A percentile compares a stretch with the other conserved stretches of the same genome.
Evolutionary conservation across 2,113 vertebrate genomes (phyloP).

Genomic region (Neodon shergylaensis): DNA sequence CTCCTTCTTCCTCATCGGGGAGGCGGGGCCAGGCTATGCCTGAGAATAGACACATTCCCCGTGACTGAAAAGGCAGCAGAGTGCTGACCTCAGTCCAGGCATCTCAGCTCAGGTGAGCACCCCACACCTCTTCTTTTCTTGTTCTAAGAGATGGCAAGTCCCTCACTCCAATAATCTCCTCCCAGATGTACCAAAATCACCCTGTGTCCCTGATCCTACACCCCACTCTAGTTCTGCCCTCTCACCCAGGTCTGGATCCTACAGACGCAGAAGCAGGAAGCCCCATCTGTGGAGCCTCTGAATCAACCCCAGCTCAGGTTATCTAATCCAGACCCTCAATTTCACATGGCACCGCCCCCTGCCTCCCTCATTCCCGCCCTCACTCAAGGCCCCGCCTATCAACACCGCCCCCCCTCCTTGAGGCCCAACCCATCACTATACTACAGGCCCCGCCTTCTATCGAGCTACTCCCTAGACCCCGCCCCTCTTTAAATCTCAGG

Average conservation of each 20-base stretch:
- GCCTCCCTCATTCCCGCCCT: rapidly evolving
- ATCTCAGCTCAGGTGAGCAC: background rate
- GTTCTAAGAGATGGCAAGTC: background rate
- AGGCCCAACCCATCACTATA: rapidly evolving
- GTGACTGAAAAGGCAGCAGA: background rate
- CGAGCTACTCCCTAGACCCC: background rate
- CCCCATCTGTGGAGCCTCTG: background rate
- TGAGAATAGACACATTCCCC: background rate
- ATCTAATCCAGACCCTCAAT: too few relatives aligned
- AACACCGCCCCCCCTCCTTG: rapidly evolving
- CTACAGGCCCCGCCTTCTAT: too few relatives aligned
- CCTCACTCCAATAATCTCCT: background rate
- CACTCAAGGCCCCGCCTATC: background rate
- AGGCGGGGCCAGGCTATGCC: background rate
- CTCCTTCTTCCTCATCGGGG: background rate
- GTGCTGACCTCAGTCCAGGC: background rate
- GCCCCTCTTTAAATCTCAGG: background rate
- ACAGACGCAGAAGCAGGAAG: background rate
- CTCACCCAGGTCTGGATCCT: background rate
- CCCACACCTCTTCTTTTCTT: background rate
- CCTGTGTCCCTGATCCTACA: background rate
- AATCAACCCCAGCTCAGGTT: background rate
- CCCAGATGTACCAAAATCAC: background rate
- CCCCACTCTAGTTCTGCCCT: background rate
- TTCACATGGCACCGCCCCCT: too few relatives aligned